Evolutionary conservation across 2,888 invertebrate genomes (phyloP), one percentile per base, ranked within the genome.

Genomic region (Psylliodes chrysocephalus): DNA sequence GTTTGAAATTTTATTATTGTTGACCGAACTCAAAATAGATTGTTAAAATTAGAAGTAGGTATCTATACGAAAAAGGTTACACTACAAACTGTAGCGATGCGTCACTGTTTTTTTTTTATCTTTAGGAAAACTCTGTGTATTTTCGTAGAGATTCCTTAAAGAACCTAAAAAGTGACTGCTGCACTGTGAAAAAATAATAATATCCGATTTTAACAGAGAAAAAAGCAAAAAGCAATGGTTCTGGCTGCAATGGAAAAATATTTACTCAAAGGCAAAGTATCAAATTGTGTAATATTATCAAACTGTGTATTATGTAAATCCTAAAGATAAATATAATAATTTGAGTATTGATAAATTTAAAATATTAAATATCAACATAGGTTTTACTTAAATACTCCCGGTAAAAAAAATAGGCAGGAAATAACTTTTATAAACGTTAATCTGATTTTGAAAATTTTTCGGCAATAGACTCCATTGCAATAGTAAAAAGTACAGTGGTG

Each of bases 161-260:
- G 33, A 33, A 33, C 2, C 2, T 2, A 33, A 1, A 12, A 42
- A 42, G 2, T 2, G 18, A 6, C 8, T 42, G 42, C 42, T 25
- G 46, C 46, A 46, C 46, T 25, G n/a, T 42, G 14, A 38, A 42
- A 17, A 18, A 42, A 42, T 17, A 42, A 42, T 42, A 42, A 15
- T 42, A 30, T 42, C 28, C 44, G 10, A 15, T 42, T 40, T 12
- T 14, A 15, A 53, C 1, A 25, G 8, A 25, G 22, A 25, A 55
- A 55, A 55, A 55, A 55, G 55, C 55, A 15, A 44, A 33, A 55
- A 44, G 55, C 44, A 33, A 42, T 28, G 10, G 6, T 17, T 55
- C 44, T 44, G 49, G 28, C 15, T 18, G 40, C 40, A 2, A 12
- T 33, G 17, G 47, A 38, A 59, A 59, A 59, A 59, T 55, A 55